Evolutionary conservation across 2,888 invertebrate genomes (phyloP), one percentile per base, ranked within the genome.

Genomic region (Liposcelis brunnea): DNA sequence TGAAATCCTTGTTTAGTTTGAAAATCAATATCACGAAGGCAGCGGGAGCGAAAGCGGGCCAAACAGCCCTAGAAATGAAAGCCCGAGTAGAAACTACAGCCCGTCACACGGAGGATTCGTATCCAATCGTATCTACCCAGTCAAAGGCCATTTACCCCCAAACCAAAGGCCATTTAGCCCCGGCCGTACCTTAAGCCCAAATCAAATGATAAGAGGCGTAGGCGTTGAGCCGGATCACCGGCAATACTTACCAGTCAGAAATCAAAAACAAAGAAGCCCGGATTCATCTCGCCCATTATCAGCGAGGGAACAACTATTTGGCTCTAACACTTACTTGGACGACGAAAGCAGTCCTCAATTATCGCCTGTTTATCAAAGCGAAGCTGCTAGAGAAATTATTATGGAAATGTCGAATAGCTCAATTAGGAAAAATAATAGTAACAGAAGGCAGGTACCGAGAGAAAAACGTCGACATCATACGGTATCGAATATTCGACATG

Each of bases 391-490:
- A 49, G 82, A 85, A 63, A 87, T 87, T 44, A 82, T 86, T 51
- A 82, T 80, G 50, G 85, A 86, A 64, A 78, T 86, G 74, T 70
- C 74, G 18, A 47, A 42, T 19, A 47, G 33, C 31, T 44, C 45
- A n/a, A 44, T 26, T 36, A 42, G 44, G 16, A 50, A 48, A 35
- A 52, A 52, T 46, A 49, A 48, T 56, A 51, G 51, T n/a, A 61
- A 59, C 53, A 65, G 76, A 50, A 71, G 86, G 44, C 73, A 76
- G 47, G 75, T 85, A 32, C 86, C 86, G 1, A 78, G 77, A 53
- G 84, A 86, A 58, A 87, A 85, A 61, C 68, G 87, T 46, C 68
- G 87, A 46, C 87, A 90, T 60, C 80, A 87, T 56, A 91, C 90
- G 0, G 86, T 90, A n/a, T 67, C 81, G 10, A 49, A n/a, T 16